Percentiles rank a stretch among this genome's conserved stretches.
Conservation (phyloP, 1,140 invertebrate species). For the Procambarus virginalis region DNA sequence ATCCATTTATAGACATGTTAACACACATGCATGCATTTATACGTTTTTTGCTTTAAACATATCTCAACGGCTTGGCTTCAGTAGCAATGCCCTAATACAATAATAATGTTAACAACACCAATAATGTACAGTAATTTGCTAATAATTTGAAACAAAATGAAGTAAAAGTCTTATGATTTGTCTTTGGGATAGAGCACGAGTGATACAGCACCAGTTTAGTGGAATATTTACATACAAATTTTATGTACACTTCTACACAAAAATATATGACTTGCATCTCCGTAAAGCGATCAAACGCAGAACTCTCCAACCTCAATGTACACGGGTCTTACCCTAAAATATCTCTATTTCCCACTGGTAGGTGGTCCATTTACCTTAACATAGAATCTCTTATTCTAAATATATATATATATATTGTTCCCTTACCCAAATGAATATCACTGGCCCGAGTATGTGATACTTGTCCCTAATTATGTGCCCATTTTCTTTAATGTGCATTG, state of each 20-base stretch:
- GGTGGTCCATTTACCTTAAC: background rate
- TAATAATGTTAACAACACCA: too few relatives aligned
- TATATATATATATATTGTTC: background rate
- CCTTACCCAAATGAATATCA: background rate
- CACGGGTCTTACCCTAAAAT: background rate
- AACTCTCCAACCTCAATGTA: background rate
- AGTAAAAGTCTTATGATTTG: background rate
- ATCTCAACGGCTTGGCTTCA: background rate
- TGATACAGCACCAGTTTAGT: background rate
- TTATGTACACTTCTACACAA: background rate
- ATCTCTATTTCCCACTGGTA: background rate
- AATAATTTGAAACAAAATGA: background rate
- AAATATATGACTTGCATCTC: constrained; percentile 7
- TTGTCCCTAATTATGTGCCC: too few relatives aligned
- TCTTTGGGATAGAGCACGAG: background rate
- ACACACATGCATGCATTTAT: constrained; percentile 5
- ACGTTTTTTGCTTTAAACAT: background rate
- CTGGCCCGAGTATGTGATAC: background rate
- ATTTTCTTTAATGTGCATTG: too few relatives aligned
- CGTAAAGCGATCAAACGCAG: background rate
- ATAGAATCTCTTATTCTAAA: background rate
- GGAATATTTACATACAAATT: background rate
- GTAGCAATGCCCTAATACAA: too few relatives aligned
- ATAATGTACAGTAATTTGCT: too few relatives aligned
- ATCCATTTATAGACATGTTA: background rate